These are phyloP conservation scores for Bovichtus diacanthus DNA, from an alignment of 2,797 vertebrate genomes.

Conservation along the genomic window DNA sequence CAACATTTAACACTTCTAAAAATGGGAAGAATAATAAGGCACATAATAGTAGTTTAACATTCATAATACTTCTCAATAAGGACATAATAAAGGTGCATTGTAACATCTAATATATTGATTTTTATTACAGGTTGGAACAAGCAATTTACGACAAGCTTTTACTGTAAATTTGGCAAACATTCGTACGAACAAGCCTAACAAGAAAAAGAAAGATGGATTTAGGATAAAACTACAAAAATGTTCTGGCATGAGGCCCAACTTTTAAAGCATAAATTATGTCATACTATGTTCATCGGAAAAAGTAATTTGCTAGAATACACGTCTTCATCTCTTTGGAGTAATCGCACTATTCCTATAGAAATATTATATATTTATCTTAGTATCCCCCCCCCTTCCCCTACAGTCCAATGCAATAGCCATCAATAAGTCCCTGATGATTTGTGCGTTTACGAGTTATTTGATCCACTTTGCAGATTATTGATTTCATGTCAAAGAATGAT, in stretches of 20 bases:
- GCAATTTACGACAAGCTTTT: neutral
- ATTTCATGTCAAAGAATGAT: slow-evolving; percentile 74
- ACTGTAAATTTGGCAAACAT: neutral
- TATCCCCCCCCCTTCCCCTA: neutral
- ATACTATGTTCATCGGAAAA: neutral
- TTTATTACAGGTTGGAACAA: neutral
- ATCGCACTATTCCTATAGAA: slow-evolving; percentile 15
- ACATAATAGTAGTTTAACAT: no score
- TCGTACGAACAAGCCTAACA: neutral
- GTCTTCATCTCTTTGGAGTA: slow-evolving; percentile 11
- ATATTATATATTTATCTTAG: slow-evolving; percentile 24
- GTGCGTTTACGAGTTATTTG: slow-evolving; percentile 65
- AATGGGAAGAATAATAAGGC: no score
- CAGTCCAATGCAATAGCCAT: slow-evolving; percentile 42
- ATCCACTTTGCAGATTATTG: slow-evolving; percentile 68
- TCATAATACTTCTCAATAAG: no score
- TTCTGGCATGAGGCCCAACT: neutral
- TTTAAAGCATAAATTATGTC: neutral
- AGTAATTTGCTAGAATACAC: neutral
- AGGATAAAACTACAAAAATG: neutral
- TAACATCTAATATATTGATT: no score
- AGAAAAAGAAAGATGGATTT: neutral
- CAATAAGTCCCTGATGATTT: slow-evolving; percentile 57
- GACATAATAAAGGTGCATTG: no score
- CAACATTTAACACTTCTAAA: no score